A percentile compares a stretch with the other conserved stretches of the same genome.
Conservation (phyloP, 2,113 vertebrate species). For the Bettongia penicillata region DNA sequence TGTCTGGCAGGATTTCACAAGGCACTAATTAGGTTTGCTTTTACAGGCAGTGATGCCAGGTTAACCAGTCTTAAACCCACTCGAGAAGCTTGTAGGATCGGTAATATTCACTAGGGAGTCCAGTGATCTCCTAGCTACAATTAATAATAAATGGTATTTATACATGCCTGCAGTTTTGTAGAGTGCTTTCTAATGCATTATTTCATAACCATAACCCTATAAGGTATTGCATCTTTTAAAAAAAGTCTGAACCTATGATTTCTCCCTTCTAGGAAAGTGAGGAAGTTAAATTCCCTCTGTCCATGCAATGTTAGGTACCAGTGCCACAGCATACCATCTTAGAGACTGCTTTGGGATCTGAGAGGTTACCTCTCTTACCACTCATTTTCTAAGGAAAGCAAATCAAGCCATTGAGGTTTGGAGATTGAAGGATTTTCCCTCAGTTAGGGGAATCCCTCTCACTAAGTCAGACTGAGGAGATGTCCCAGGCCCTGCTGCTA, state of each 20-base stretch:
- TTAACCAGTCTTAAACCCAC: background rate
- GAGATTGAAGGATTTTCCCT: background rate
- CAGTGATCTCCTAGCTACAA: background rate
- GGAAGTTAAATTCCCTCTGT: background rate
- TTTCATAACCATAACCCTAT: background rate
- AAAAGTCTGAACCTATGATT: background rate
- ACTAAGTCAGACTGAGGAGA: background rate
- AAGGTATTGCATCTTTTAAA: background rate
- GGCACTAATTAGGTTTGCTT: background rate
- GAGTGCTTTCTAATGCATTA: background rate
- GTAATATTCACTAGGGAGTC: background rate
- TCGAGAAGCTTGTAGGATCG: background rate
- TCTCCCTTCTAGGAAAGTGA: background rate
- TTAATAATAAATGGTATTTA: background rate
- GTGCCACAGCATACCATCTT: background rate
- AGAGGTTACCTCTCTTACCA: background rate
- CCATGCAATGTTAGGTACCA: background rate
- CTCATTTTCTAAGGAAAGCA: background rate
- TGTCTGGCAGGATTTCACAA: background rate
- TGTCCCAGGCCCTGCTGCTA: background rate
- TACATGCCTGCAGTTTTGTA: background rate
- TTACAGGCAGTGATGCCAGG: background rate
- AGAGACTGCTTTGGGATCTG: background rate
- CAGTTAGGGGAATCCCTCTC: background rate
- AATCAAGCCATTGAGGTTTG: background rate